Base-by-base conservation (phyloP, 1,140 invertebrate species). In the Aricia agestis region DNA sequence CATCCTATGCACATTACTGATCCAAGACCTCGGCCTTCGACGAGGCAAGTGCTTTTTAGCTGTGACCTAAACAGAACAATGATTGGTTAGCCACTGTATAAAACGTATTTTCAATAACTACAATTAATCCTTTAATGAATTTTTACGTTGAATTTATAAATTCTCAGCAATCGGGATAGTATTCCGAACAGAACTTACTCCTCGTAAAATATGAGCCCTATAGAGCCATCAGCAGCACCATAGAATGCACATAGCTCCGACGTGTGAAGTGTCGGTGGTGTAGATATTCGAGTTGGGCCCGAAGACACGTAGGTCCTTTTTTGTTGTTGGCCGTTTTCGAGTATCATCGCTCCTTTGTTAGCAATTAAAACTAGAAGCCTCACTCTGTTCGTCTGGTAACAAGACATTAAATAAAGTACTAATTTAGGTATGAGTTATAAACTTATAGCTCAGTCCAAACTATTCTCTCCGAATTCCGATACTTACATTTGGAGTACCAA, bases 191-290 rank as follows among this genome's bases (percentile, higher is more conserved):
- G 10, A 67, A 84, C 87, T 79, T 78, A 89, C 89, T 84, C 78
- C 75, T 84, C 78, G 63, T 83, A 85, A 79, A 68, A 72, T 71
- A 90, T 81, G 3, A 89, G 65, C n/a, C 89, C 89, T 57, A 90
- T 81, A n/a, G 87, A 89, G 6, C 89, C 89, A 77, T 91, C 86
- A 36, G 78, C 81, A 0, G 87, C 83, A n/a, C 89, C 89, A 71
- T 91, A 91, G 74, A 84, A 83, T 9, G 82, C 80, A 69, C 71
- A 78, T 32, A 88, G 68, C 32, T 86, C 83, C 32, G 80, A 69
- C 2, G 76, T 68, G 32, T 81, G 82, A 18, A 72, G 61, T 9
- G 74, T 68, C 9, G 80, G 78, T 5, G 85, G 82, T 2, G 82
- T 75, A 36, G 78, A 71, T 0, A 91, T 77, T 10, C 89, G 81